Conservation (phyloP, 2,113 vertebrate species). For the Bostrychus sinensis region DNA sequence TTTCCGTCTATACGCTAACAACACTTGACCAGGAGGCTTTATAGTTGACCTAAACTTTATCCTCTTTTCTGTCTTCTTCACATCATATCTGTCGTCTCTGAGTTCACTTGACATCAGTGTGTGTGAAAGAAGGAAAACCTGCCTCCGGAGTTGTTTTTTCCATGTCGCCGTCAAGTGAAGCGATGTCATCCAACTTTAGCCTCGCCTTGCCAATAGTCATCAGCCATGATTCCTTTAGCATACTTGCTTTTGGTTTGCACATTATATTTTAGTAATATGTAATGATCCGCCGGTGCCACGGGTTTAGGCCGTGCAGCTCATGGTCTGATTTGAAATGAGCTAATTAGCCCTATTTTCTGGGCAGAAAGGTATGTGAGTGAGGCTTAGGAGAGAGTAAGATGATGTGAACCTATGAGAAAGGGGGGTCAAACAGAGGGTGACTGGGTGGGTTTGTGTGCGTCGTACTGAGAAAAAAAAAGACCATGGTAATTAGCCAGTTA, state of each 20-base stretch:
- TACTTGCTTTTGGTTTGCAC: constrained; percentile 45
- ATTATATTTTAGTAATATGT: constrained; percentile 24
- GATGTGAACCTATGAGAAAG: constrained; percentile 38
- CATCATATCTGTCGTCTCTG: constrained; percentile 51
- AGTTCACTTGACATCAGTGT: constrained; percentile 67
- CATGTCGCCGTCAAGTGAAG: constrained; percentile 59
- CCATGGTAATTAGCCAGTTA: constrained; percentile 62
- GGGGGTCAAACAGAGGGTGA: constrained; percentile 61
- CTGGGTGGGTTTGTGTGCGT: constrained; percentile 22
- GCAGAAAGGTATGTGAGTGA: constrained; percentile 41
- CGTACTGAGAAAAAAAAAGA: constrained; percentile 41
- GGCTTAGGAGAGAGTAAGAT: constrained; percentile 45
- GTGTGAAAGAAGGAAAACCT: constrained; percentile 56
- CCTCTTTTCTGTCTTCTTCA: constrained; percentile 55
- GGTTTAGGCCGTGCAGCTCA: constrained; percentile 28
- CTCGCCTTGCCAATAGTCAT: constrained; percentile 60
- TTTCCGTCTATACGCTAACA: constrained; percentile 60
- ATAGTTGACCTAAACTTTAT: constrained; percentile 70
- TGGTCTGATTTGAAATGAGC: constrained; percentile 52
- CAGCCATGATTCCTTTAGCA: constrained; percentile 49
- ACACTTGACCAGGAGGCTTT: constrained; percentile 66
- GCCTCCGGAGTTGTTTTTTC: constrained; percentile 62
- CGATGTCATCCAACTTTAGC: constrained; percentile 47
- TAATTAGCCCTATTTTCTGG: constrained; percentile 45
- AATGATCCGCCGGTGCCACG: constrained; percentile 40